Base-by-base conservation (phyloP, 2,113 vertebrate genomes). In the Turdus rufiventris region DNA sequence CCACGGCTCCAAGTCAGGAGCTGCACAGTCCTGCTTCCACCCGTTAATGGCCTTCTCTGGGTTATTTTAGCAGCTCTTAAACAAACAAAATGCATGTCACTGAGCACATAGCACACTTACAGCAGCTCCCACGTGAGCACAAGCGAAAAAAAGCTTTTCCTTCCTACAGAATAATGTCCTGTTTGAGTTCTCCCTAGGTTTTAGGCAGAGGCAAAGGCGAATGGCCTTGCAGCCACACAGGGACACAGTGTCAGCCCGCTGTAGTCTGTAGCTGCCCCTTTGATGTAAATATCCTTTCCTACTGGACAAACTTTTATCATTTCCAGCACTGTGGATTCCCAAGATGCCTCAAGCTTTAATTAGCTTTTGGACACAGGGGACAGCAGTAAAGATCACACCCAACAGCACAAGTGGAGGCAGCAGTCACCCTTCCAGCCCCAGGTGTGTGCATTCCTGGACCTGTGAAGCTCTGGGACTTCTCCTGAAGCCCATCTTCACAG, bases 1-100 rank as follows among this genome's bases (percentile, higher is more conserved):
- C 77, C 0, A 0, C 12, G 5, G 65, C 47, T 38, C 29, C 1
- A 1, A 4, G 8, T 54, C 50, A 0, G 0, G 53, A 62, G 68
- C 19, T 42, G 84, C 51, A 58, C 47, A 58, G 53, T 19, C 34
- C 89, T 78, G 51, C 50, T 81, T 62, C 80, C 61, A 67, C 16
- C 50, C 62, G 4, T 8, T 82, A 63, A 65, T 21, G 62, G 16
- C 16, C 43, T 85, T 58, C 83, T 88, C 68, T n/a, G 63, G 24
- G 38, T 65, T 80, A 56, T 51, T 74, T 76, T 53, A 73, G 34
- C 74, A 95, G 58, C 70, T 81, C 70, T 82, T 42, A 48, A 63
- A 63, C 53, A 60, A 79, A 75, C 61, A 79, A 75, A 81, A 61
- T 9, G 14, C 2, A 0, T 47, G 54, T 48, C 61, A 56, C 25